These are phyloP conservation scores for Darwinula stevensoni DNA, from an alignment of 2,888 invertebrate species.

Conservation along the genomic window DNA sequence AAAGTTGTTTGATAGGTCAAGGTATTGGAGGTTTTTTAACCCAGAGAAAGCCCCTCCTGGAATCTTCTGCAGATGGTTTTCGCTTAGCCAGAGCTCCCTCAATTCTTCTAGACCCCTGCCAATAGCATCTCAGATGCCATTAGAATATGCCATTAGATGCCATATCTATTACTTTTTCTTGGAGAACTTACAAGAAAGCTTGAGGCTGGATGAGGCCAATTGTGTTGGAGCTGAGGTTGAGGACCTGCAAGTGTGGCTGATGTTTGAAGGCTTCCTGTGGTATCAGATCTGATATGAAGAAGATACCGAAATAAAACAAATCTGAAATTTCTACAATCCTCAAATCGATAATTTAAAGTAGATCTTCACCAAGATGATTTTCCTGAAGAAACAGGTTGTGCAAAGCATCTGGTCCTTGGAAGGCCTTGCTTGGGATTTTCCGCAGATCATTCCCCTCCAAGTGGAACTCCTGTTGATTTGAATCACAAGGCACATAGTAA, in stretches of 20 bases:
- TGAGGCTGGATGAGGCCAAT: constrained; percentile 42
- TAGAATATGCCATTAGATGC: too few species aligned
- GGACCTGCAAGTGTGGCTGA: constrained; percentile 34
- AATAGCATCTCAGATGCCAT: too few species aligned
- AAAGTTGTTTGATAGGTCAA: constrained; percentile 45
- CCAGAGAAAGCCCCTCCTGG: constrained; percentile 5
- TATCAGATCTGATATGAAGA: constrained; percentile 27
- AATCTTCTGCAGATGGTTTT: constrained; percentile 6
- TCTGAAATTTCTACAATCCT: constrained; percentile 1
- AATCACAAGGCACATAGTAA: constrained; percentile 3
- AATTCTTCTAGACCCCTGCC: constrained; percentile 8
- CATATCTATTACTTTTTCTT: too few species aligned
- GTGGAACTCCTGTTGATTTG: constrained; percentile 33
- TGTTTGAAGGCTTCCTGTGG: constrained; percentile 34
- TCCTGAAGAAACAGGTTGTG: constrained; percentile 37
- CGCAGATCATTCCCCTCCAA: constrained; percentile 50
- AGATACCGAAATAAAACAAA: constrained; percentile 6
- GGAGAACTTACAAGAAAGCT: too few species aligned
- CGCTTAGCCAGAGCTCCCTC: constrained; percentile 8
- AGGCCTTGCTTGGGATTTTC: constrained; percentile 38
- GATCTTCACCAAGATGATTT: constrained; percentile 43
- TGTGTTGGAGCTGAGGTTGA: constrained; percentile 49
- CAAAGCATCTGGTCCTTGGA: constrained; percentile 46
- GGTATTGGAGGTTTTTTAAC: constrained; percentile 23
- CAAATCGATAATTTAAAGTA: constrained; percentile 3